phyloP scores from a whole-genome alignment of 2,888 invertebrate species.

The Mechanitis messenoides region DNA sequence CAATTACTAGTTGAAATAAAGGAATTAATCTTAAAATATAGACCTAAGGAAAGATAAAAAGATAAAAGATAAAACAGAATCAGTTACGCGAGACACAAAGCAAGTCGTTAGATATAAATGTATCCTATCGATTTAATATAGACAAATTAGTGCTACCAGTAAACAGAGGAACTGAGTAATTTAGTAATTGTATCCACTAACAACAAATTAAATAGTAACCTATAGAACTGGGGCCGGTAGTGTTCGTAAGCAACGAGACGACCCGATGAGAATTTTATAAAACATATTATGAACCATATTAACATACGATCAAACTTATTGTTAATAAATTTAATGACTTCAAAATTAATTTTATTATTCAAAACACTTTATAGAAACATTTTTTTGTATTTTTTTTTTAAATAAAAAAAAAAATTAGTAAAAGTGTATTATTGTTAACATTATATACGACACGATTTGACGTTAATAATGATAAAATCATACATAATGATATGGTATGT shows the following conservation, averaged over 20 bases:
- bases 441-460: conserved; percentile 11
- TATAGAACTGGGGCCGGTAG: conserved; percentile 64
- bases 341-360: too few species aligned
- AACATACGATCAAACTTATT: too few species aligned
- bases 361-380: too few species aligned
- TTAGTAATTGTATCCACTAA: conserved; percentile 75
- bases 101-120: conserved; percentile 27
- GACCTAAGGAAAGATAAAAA: background rate
- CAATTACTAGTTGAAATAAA: too few species aligned
- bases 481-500: too few species aligned
- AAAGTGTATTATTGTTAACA: too few species aligned
- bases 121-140: conserved; percentile 40
- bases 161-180: conserved; percentile 68
- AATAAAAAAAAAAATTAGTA: too few species aligned
- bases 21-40: too few species aligned
- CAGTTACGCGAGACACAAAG: background rate
- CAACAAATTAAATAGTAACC: conserved; percentile 74
- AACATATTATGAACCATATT: conserved; percentile 16
- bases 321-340: too few species aligned
- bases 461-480: too few species aligned
- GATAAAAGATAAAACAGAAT: background rate
- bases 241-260: conserved; percentile 36
- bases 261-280: conserved; percentile 30
- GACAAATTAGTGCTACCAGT: conserved; percentile 40
- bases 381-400: too few species aligned